A percentile compares a stretch with the other conserved stretches of the same genome.
Conservation (phyloP, 2,113 vertebrate species). For the Lophochroa leadbeateri region DNA sequence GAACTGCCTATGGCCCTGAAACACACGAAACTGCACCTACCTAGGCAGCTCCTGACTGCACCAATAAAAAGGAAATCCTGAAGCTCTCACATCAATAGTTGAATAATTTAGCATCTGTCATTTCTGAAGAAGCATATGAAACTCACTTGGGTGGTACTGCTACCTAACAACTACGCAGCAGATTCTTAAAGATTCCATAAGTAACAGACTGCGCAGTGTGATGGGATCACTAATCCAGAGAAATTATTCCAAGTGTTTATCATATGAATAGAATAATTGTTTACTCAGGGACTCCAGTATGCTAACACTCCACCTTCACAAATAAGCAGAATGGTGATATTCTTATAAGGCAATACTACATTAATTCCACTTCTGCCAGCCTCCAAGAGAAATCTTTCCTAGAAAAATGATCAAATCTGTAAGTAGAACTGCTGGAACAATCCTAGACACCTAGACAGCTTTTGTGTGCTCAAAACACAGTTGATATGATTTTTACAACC, state of each 20-base stretch:
- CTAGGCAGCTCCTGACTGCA: background rate
- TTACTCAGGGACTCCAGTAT: background rate
- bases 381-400: background rate
- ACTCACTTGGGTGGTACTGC: background rate
- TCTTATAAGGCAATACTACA: background rate
- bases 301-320: background rate
- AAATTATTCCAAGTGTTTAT: background rate
- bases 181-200: background rate
- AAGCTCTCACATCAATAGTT: background rate
- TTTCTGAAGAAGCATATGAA: background rate
- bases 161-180: background rate
- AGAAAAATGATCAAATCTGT: background rate
- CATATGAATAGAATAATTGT: background rate
- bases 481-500: background rate
- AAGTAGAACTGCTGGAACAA: background rate
- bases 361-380: background rate
- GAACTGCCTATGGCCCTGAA: background rate
- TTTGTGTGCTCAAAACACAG: background rate
- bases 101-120: slow-evolving; percentile 1
- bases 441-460: background rate
- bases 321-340: background rate
- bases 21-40: background rate
- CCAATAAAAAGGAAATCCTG: background rate
- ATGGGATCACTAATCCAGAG: background rate
- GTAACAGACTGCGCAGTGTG: background rate